phyloP scores from a whole-genome alignment of 2,888 invertebrate species.

The Caradrina clavipalpis region DNA sequence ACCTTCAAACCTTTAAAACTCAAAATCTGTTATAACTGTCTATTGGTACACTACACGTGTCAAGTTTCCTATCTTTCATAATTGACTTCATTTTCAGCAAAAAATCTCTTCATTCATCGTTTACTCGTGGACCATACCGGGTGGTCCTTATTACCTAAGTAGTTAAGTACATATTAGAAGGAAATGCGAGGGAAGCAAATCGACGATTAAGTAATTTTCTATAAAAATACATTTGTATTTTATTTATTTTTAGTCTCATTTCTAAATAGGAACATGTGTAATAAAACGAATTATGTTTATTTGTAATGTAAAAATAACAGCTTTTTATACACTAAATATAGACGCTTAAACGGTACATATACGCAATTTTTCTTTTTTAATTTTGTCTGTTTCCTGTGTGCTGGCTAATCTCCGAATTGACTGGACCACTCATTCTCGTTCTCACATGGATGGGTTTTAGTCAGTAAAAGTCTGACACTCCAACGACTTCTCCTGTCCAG shows the following conservation, averaged over 20 bases:
- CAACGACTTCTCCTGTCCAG: too few relatives aligned
- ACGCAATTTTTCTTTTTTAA: too few relatives aligned
- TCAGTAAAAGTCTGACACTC: too few relatives aligned
- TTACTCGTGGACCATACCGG: slow-evolving; percentile 13
- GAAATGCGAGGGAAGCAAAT: not conserved
- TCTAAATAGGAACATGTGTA: too few relatives aligned
- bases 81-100: slow-evolving; percentile 1
- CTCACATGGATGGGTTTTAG: too few relatives aligned
- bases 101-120: slow-evolving; percentile 10
- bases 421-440: too few relatives aligned
- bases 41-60: slow-evolving; percentile 21
- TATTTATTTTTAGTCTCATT: not conserved
- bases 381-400: too few relatives aligned
- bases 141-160: slow-evolving; percentile 5
- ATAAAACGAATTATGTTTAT: too few relatives aligned
- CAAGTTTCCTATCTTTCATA: not conserved
- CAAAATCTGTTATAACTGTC: not conserved
- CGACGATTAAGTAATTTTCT: not conserved
- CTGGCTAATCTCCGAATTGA: too few relatives aligned
- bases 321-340: too few relatives aligned
- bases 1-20: not conserved
- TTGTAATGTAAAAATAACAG: too few relatives aligned
- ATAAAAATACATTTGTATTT: not conserved
- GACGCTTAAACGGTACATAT: too few relatives aligned
- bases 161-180: not conserved